Conservation (phyloP, 2,888 invertebrate species). For the Labia minor region DNA sequence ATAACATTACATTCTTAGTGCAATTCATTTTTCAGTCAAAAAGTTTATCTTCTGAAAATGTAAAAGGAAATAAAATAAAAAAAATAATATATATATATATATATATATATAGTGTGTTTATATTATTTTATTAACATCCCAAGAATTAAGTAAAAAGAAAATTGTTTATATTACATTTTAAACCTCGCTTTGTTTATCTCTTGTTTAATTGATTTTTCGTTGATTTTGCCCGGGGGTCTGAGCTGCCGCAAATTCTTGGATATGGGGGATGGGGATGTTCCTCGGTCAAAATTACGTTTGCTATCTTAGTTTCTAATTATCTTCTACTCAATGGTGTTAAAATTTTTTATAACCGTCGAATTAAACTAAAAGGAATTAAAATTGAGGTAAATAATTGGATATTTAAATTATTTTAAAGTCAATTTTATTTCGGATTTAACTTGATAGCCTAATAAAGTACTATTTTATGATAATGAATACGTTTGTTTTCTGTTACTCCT, state of each 20-base stretch:
- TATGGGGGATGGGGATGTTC: not conserved
- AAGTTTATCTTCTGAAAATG: too few relatives aligned
- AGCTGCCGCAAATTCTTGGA: not conserved
- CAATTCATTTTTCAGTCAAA: too few relatives aligned
- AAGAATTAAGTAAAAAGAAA: too few relatives aligned
- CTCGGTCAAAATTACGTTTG: not conserved
- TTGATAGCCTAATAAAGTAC: not conserved
- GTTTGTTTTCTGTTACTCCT: not conserved
- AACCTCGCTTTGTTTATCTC: too few relatives aligned
- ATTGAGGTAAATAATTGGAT: conserved; percentile 1
- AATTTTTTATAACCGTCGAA: not conserved
- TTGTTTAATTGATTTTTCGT: too few relatives aligned
- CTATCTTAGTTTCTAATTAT: not conserved
- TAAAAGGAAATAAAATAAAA: too few relatives aligned
- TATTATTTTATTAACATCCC: too few relatives aligned
- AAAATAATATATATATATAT: too few relatives aligned
- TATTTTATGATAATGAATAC: not conserved
- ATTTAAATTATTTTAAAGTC: conserved; percentile 13
- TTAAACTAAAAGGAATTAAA: not conserved
- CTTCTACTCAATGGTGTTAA: not conserved
- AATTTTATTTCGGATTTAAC: not conserved
- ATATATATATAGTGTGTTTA: too few relatives aligned
- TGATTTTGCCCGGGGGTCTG: not conserved
- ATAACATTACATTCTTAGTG: too few relatives aligned
- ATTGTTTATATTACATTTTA: too few relatives aligned